These are phyloP conservation scores for Drosophila bocki DNA, from an alignment of 1,140 invertebrate species.

Conservation along the genomic window DNA sequence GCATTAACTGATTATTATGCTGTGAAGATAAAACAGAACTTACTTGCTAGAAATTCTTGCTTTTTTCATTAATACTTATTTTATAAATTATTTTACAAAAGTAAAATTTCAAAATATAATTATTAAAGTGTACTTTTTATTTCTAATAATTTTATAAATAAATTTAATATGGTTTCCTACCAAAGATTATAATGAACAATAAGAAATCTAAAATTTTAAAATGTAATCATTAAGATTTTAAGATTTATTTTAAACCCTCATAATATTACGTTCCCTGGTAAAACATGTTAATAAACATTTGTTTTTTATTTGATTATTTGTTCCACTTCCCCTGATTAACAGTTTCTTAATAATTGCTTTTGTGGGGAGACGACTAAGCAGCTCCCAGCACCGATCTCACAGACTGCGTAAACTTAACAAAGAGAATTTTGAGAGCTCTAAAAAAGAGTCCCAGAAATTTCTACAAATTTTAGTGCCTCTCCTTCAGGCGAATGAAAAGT, in stretches of 20 bases:
- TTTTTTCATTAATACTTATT: no score
- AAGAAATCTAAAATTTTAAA: neutral
- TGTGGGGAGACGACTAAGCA: neutral
- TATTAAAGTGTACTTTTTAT: no score
- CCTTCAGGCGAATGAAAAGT: constrained; percentile 60
- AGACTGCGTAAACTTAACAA: neutral
- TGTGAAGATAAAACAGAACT: neutral
- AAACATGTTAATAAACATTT: constrained; percentile 13
- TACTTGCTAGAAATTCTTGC: no score
- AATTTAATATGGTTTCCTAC: no score
- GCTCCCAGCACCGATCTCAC: neutral
- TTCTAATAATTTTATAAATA: no score
- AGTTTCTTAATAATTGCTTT: constrained; percentile 15
- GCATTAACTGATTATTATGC: neutral
- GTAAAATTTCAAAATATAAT: no score
- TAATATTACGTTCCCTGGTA: neutral
- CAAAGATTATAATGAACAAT: neutral
- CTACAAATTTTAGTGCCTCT: constrained; percentile 18
- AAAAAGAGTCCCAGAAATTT: neutral
- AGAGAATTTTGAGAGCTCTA: neutral
- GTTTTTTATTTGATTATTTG: constrained; percentile 4
- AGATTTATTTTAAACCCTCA: neutral
- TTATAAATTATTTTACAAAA: no score
- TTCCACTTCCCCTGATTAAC: constrained; percentile 21
- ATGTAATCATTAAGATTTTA: neutral